phyloP scores from a whole-genome alignment of 2,113 vertebrate species.

The Istiophorus platypterus region DNA sequence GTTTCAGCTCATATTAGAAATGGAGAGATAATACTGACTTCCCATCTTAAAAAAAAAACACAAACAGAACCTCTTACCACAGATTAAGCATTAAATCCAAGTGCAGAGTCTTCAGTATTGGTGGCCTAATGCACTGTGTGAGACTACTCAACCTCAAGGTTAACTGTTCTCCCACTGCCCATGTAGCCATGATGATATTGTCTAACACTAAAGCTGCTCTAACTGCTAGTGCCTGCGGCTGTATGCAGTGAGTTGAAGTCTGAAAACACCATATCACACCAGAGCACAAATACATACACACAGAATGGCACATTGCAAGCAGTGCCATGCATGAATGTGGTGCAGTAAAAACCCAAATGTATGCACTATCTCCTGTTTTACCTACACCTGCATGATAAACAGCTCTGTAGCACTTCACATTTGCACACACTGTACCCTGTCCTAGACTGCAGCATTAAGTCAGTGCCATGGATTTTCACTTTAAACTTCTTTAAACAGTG shows the following conservation, averaged over 20 bases:
- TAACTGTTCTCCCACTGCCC: conserved; percentile 44
- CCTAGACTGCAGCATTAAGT: conserved; percentile 43
- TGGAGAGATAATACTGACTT: neutral
- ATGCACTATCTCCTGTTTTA: conserved; percentile 40
- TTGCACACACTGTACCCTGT: neutral
- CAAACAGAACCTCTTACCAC: conserved; percentile 8
- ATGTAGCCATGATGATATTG: conserved; percentile 53
- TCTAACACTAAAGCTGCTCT: conserved; percentile 57
- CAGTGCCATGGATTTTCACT: conserved; percentile 11
- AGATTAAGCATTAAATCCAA: conserved; percentile 21
- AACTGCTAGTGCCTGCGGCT: conserved; percentile 48
- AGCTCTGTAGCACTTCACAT: conserved; percentile 2
- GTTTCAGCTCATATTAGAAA: conserved; percentile 11
- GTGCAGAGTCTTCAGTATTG: conserved; percentile 17
- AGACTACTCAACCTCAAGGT: conserved; percentile 51
- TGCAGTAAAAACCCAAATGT: conserved; percentile 50
- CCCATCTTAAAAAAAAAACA: neutral
- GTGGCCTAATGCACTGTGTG: conserved; percentile 52
- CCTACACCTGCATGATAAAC: conserved; percentile 40
- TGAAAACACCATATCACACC: conserved; percentile 47
- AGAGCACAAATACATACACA: conserved; percentile 1
- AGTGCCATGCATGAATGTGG: conserved; percentile 22
- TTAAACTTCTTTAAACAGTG: neutral
- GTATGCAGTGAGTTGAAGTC: conserved; percentile 32
- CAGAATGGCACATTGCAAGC: neutral